Base-by-base conservation (phyloP, 2,113 vertebrate genomes). In the Podarcis raffonei region DNA sequence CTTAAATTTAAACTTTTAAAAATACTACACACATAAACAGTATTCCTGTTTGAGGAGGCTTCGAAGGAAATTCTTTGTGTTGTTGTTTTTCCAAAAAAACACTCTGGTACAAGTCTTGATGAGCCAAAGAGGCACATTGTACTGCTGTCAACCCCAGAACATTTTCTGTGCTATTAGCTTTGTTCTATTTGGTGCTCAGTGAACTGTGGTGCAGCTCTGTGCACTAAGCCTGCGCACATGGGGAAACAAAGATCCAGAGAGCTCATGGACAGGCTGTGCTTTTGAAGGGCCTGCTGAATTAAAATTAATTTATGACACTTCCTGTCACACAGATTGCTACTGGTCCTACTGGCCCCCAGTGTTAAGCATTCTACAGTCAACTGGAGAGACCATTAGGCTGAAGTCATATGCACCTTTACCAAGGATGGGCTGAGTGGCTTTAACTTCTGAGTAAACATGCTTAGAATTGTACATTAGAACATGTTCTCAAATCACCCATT, bases 111-210 rank as follows among this genome's bases (percentile, higher is more conserved):
- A 59, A 91, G 3, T n/a, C 30, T 83, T 86, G 85, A 39, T 75
- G 75, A 39, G 35, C 22, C 32, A 86, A 84, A 57, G 35, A 82
- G 23, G 66, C 79, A 88, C 16, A 53, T 2, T 88, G 81, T 53
- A 69, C 68, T 5, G 6, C 12, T 12, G 77, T 89, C 81, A 42
- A 81, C 69, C 53, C 90, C 62, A 89, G 42, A 72, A 93, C 81
- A 59, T 89, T 94, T 94, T 91, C 81, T 92, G 30, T 92, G 90
- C 59, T 93, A 91, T 66, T 32, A 68, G 76, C 86, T 95, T 92
- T 93, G 84, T 93, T 95, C 95, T 94, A 72, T 68, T n/a, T 96
- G 90, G 82, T 91, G 82, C 74, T 72, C 85, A 89, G 1, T 87
- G 92, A 94, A 92, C 89, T 7, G 0, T 75, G 27, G 35, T 90